phyloP scores from a whole-genome alignment of 1,140 invertebrate genomes.

The Habropoda laboriosa region DNA sequence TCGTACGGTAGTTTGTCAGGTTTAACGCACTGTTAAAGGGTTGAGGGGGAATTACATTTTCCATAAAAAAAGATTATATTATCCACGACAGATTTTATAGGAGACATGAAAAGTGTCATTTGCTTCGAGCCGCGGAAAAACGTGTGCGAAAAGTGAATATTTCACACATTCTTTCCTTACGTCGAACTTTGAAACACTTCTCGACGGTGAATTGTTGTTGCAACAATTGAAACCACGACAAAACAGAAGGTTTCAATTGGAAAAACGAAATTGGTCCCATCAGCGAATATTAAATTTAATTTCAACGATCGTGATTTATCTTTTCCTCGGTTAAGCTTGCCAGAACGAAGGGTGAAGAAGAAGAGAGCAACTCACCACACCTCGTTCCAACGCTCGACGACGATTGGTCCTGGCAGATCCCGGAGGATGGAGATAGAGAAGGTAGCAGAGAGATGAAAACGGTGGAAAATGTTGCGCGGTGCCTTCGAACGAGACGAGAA shows the following conservation, averaged over 20 bases:
- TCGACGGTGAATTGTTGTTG: too few species aligned
- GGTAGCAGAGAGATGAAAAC: constrained; percentile 17
- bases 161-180: too few species aligned
- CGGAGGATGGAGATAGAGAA: constrained; percentile 18
- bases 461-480: constrained; percentile 22
- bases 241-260: background rate
- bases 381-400: constrained; percentile 39
- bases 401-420: constrained; percentile 47
- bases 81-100: too few species aligned
- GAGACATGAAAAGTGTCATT: too few species aligned
- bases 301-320: constrained; percentile 38
- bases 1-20: too few species aligned
- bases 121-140: too few species aligned
- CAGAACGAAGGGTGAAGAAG: background rate
- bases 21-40: too few species aligned
- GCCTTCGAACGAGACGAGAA: background rate
- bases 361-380: constrained; percentile 25
- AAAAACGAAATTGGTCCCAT: background rate
- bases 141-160: too few species aligned
- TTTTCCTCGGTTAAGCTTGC: constrained; percentile 4
- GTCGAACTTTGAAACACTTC: too few species aligned
- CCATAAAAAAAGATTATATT: too few species aligned
- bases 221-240: background rate
- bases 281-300: background rate
- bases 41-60: too few species aligned